A percentile compares a stretch with the other conserved stretches of the same genome.
Evolutionary conservation across 2,797 vertebrate genomes (phyloP).

Genomic region (Tamandua tetradactyla): DNA sequence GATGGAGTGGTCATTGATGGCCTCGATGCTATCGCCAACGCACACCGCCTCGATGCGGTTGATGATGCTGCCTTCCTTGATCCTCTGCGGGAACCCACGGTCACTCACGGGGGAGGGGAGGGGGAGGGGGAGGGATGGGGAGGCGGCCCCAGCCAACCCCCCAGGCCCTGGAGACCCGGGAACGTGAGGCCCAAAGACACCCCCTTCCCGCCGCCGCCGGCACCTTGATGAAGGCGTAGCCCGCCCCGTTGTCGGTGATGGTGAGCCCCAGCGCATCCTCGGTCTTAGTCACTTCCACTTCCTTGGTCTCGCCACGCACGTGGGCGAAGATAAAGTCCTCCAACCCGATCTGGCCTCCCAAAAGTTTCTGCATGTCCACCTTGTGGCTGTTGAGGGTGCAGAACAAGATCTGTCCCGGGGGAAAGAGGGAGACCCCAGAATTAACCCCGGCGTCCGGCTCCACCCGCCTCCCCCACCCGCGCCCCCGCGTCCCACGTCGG

Average conservation of each 20-base stretch:
- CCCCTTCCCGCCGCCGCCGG: neutral
- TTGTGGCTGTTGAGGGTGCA: slow-evolving; percentile 98
- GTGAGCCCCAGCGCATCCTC: slow-evolving; percentile 97
- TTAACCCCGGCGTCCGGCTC: neutral
- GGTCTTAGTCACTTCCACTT: slow-evolving; percentile 96
- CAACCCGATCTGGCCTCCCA: slow-evolving; percentile 97
- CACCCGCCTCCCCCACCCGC: neutral
- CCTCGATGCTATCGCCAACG: slow-evolving; percentile 98
- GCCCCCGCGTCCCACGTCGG: neutral
- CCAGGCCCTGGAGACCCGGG: neutral
- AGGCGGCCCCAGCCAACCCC: neutral
- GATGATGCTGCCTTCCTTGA: slow-evolving; percentile 97
- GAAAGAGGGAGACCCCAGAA: neutral
- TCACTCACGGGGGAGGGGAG: rapidly evolving
- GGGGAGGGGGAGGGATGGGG: too few relatives aligned
- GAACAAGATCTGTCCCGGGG: slow-evolving; percentile 97
- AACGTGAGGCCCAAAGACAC: neutral
- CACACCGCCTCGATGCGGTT: slow-evolving; percentile 91
- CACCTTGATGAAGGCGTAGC: slow-evolving; percentile 98
- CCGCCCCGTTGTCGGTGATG: slow-evolving; percentile 97
- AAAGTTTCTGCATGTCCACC: slow-evolving; percentile 98
- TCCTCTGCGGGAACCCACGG: slow-evolving; percentile 87
- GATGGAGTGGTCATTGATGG: slow-evolving; percentile 97
- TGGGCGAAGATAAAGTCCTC: slow-evolving; percentile 99
- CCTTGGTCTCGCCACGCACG: slow-evolving; percentile 94